Base-by-base conservation (phyloP, 2,797 vertebrate species). In the Adrianichthys oophorus region DNA sequence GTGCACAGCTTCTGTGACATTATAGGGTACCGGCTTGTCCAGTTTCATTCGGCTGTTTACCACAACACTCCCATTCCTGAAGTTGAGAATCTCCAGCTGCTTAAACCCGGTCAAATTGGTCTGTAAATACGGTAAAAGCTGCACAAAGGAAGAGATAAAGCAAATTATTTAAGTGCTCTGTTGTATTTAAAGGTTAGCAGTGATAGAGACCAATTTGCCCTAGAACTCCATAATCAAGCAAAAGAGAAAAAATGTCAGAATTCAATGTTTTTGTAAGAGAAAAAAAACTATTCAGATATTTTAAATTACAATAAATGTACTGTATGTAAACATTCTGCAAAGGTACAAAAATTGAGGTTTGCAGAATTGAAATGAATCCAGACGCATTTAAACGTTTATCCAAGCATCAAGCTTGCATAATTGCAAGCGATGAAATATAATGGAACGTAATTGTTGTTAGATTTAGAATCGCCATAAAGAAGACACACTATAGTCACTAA, bases 41-140 rank as follows among this genome's bases (percentile, higher is more conserved):
- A 98, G 92, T 62, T 92, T 96, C 91, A 97, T 90, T 79, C 89
- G 96, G 84, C 95, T 98, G 65, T 99, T 98, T 17, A 98, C 93
- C 47, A 97, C 95, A 60, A 98, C 92, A 1, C 96, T 98, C 49
- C 95, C 95, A 0, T 98, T 98, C 80, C 92, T 92, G 86, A 98
- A 98, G 90, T 93, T 98, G 17, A 99, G 93, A 61, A 98, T 95
- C 87, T 99, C 94, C 67, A 99, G 85, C 52, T 97, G 91, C 76
- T 95, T 98, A 78, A 98, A 98, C 66, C 95, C 97, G 1, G 94
- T 98, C 24, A 98, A 89, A 80, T 96, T 98, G 72, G 96, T 95
- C 53, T 88, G 92, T 4, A 98, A 92, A 76, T 96, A 98, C 0
- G 95, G 95, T 47, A 99, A 90, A 57, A 98, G 92, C 97, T 99